These are phyloP conservation scores for Melolontha melolontha DNA, from an alignment of 2,888 invertebrate genomes.

Conservation along the genomic window DNA sequence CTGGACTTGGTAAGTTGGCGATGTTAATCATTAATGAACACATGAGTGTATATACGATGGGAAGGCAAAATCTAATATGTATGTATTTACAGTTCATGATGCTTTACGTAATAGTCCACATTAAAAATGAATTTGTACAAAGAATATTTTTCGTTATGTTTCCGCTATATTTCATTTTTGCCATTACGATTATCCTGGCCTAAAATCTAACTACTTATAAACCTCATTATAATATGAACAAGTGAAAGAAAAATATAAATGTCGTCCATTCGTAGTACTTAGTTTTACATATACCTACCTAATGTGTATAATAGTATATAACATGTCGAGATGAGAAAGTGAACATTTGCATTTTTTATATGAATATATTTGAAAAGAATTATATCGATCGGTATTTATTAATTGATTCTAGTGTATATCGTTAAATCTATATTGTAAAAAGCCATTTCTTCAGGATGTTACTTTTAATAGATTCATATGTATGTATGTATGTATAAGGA, in stretches of 20 bases:
- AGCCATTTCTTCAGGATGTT: constrained; percentile 53
- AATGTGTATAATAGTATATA: constrained; percentile 1
- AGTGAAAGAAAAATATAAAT: constrained; percentile 27
- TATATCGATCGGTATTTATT: constrained; percentile 53
- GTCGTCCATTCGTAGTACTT: constrained; percentile 42
- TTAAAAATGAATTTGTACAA: constrained; percentile 28
- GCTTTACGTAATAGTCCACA: constrained; percentile 9
- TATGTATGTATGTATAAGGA: constrained; percentile 48
- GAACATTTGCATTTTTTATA: constrained; percentile 50
- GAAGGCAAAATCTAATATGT: too few relatives aligned
- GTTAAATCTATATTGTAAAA: constrained; percentile 54
- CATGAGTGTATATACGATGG: too few relatives aligned
- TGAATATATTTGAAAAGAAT: constrained; percentile 47
- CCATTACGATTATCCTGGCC: constrained; percentile 18
- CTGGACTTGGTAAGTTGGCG: too few relatives aligned
- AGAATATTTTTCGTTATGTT: neutral
- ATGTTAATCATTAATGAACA: too few relatives aligned
- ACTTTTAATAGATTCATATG: constrained; percentile 51
- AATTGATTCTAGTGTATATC: constrained; percentile 37
- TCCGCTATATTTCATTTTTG: too few relatives aligned
- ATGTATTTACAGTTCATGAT: too few relatives aligned
- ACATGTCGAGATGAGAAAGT: too few relatives aligned
- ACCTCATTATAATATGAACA: constrained; percentile 2
- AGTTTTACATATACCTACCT: constrained; percentile 48
- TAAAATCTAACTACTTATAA: constrained; percentile 12